Base-by-base conservation (phyloP, 2,888 invertebrate species). In the Oscheius sp. region DNA sequence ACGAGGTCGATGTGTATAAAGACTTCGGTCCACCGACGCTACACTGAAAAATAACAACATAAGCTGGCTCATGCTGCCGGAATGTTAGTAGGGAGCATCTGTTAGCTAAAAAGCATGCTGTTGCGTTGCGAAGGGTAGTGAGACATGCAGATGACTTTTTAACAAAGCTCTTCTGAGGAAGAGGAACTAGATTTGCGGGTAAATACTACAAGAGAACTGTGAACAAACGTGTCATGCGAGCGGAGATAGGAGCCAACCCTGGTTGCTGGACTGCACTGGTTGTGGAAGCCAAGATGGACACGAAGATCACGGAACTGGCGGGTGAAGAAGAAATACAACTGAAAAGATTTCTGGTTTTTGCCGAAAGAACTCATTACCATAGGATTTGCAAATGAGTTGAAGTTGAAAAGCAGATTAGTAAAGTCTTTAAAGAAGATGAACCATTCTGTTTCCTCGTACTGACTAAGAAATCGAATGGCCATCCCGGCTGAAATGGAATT, bases 271-370 rank as follows among this genome's bases (percentile, higher is more conserved):
- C 63, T 55, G 35, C 66, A 74, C 47, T 81, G 81, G 13, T 76
- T 76, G 60, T 79, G 3, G 4, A 42, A 42, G 42, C 42, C 42
- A 57, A 80, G 77, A 33, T 78, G 75, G 4, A 57, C 53, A 58
- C 84, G 78, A 21, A 87, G 81, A 76, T 88, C 88, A 10, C 83
- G 81, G 77, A 88, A 88, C 76, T 88, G 87, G 42, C 86, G 85
- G n/a, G 88, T 88, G 80, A 88, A 88, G 72, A 88, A 80, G 79
- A 88, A 88, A 58, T 88, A 88, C 13, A 88, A 78, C 86, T 86
- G 79, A 55, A 84, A 81, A 21, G 11, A 13, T 66, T 9, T 65
- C 21, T 53, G 42, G 42, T n/a, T 29, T 35, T 21, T 21, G 21
- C 0, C 21, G 0, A 21, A n/a, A 55, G 32, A 32, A 32, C 63